Evolutionary conservation across 2,797 vertebrate genomes (phyloP).

Genomic region (Cephalopachus bancanus): DNA sequence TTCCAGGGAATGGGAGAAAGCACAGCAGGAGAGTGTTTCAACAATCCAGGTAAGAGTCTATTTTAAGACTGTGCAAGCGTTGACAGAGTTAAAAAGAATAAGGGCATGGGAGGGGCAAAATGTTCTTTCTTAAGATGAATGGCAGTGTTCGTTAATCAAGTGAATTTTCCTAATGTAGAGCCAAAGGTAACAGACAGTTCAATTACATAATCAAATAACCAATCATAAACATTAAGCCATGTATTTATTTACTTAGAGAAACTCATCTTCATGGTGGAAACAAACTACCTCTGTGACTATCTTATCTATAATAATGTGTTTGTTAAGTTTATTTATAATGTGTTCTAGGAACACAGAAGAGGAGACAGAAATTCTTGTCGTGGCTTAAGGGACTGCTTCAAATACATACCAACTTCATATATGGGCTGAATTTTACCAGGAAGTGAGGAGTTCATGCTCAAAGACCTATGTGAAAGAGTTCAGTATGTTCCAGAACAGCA

Average conservation of each 20-base stretch:
- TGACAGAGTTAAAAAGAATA: not conserved
- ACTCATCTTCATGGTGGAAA: not conserved
- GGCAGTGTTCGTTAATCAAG: not conserved
- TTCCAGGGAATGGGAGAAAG: not conserved
- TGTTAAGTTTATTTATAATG: not conserved
- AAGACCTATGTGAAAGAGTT: not conserved
- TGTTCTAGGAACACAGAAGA: not conserved
- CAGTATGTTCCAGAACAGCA: not conserved
- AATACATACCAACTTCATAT: not conserved
- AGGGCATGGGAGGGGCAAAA: fast-evolving
- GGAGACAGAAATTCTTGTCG: not conserved
- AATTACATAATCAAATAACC: not conserved
- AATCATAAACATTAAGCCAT: not conserved
- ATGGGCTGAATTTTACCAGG: not conserved
- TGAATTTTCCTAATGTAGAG: not conserved
- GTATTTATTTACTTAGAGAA: conserved; percentile 25
- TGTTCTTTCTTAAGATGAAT: not conserved
- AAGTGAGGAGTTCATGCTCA: not conserved
- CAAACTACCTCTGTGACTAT: not conserved
- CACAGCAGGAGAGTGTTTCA: not conserved
- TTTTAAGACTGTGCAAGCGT: not conserved
- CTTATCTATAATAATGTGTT: not conserved
- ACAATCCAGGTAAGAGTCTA: not conserved
- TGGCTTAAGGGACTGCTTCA: not conserved
- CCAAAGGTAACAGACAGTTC: not conserved